A percentile compares a stretch with the other conserved stretches of the same genome.
Conservation (phyloP, 1,140 invertebrate genomes). For the Lethocerus indicus region DNA sequence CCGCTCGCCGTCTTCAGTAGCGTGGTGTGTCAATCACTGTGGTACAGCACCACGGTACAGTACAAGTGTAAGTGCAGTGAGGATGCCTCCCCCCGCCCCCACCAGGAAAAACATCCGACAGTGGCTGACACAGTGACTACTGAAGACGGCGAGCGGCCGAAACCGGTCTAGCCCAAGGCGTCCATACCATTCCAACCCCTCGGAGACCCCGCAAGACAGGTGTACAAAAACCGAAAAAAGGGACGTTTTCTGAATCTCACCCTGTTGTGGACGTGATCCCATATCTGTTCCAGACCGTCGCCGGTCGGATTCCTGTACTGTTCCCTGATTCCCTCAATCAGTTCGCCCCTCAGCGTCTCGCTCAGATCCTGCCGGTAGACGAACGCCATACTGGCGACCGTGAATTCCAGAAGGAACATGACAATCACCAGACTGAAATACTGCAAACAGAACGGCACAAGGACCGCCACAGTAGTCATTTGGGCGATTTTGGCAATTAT, state of each 20-base stretch:
- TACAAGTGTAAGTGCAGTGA: too few species aligned
- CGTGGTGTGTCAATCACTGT: too few species aligned
- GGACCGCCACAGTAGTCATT: too few species aligned
- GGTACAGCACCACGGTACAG: too few species aligned
- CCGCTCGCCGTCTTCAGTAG: too few species aligned
- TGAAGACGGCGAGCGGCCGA: too few species aligned
- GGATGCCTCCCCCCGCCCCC: too few species aligned
- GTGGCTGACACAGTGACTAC: too few species aligned
- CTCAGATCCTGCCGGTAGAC: constrained; percentile 52
- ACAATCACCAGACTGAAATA: constrained; percentile 70
- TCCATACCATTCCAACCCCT: too few species aligned
- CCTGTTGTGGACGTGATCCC: constrained; percentile 54
- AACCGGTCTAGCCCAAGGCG: too few species aligned
- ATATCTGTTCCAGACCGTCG: constrained; percentile 41
- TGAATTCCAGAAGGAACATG: constrained; percentile 60
- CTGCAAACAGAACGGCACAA: constrained; percentile 36
- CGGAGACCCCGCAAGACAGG: not conserved
- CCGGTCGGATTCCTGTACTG: constrained; percentile 38
- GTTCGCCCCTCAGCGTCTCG: constrained; percentile 41
- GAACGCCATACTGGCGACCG: constrained; percentile 57
- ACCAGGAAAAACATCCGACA: too few species aligned
- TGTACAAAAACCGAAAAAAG: not conserved
- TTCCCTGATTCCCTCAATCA: constrained; percentile 44
- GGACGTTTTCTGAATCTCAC: constrained; percentile 25
- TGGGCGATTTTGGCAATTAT: too few species aligned